These are phyloP conservation scores for Andricus curvator DNA, from an alignment of 2,888 invertebrate genomes.

Conservation along the genomic window DNA sequence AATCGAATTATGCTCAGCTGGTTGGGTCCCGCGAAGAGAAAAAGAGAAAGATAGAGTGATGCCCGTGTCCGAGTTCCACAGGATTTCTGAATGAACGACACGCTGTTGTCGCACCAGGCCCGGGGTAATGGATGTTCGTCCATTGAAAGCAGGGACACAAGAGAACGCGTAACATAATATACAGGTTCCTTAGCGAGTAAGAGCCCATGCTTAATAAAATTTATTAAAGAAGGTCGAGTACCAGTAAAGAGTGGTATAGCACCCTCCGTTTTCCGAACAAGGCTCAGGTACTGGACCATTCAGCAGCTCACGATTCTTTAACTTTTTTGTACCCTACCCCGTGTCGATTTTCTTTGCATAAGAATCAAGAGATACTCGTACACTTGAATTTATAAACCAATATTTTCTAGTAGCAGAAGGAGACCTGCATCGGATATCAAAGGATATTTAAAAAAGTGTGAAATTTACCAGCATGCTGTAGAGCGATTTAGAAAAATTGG, in stretches of 20 bases:
- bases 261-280: background rate
- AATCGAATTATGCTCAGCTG: conserved; percentile 71
- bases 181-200: conserved; percentile 67
- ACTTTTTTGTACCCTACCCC: background rate
- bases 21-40: conserved; percentile 57
- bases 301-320: background rate
- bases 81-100: conserved; percentile 39
- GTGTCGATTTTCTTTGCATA: background rate
- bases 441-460: background rate
- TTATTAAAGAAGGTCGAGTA: conserved; percentile 69
- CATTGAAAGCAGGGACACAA: conserved; percentile 64
- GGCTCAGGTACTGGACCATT: background rate
- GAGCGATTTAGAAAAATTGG: background rate
- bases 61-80: background rate
- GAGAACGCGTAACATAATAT: conserved; percentile 75
- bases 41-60: conserved; percentile 15
- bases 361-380: background rate
- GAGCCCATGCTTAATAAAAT: conserved; percentile 77
- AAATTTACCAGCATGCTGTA: background rate
- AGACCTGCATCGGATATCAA: background rate
- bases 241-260: background rate
- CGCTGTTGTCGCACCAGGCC: conserved; percentile 71
- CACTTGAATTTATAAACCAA: background rate
- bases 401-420: background rate
- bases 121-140: conserved; percentile 72